Percentiles rank a stretch among this genome's conserved stretches.
Conservation (phyloP, 2,888 invertebrate genomes). For the Ophion slaviceki region DNA sequence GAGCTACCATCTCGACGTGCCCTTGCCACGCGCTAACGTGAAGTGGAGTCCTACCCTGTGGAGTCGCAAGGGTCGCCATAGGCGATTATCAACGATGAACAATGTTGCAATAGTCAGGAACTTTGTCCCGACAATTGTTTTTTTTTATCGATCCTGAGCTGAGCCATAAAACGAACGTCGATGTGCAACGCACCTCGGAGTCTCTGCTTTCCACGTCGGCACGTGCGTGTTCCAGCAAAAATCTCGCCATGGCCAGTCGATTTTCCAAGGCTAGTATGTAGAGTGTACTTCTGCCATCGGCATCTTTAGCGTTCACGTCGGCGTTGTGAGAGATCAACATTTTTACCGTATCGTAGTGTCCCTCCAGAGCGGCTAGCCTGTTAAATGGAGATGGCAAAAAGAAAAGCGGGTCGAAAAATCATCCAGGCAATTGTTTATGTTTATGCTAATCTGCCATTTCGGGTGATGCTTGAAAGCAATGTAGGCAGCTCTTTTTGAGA, state of each 20-base stretch:
- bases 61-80: conserved; percentile 47
- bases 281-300: conserved; percentile 95
- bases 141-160: not conserved
- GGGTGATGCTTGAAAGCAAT: not conserved
- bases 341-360: conserved; percentile 92
- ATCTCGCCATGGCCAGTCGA: conserved; percentile 92
- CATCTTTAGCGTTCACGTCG: conserved; percentile 94
- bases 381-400: not conserved
- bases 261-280: conserved; percentile 96
- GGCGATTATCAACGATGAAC: not conserved
- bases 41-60: conserved; percentile 92
- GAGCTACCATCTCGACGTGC: conserved; percentile 95
- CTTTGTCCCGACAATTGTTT: not conserved
- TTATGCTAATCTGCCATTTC: not conserved
- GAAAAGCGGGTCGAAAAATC: not conserved
- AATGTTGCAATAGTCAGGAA: not conserved
- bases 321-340: conserved; percentile 90
- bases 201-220: conserved; percentile 95
- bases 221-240: conserved; percentile 90
- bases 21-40: conserved; percentile 98
- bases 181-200: conserved; percentile 87
- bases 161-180: not conserved
- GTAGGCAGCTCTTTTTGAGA: too few species aligned
- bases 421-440: not conserved
- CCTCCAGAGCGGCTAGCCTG: conserved; percentile 92